Percentiles rank a stretch among this genome's conserved stretches.
phyloP scores from a whole-genome alignment of 2,888 invertebrate genomes.

The Antitype chi region DNA sequence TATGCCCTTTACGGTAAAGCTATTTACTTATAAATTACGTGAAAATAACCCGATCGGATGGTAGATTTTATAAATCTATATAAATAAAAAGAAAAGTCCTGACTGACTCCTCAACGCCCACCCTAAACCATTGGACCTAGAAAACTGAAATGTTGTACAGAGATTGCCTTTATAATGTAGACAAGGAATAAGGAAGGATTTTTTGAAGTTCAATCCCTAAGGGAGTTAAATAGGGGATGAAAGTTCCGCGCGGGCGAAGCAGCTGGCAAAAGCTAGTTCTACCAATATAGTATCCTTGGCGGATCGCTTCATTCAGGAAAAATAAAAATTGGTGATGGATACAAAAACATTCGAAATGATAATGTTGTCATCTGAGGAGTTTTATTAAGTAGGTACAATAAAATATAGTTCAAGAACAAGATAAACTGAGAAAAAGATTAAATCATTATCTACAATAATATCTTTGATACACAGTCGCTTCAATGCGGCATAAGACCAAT shows the following conservation, averaged over 20 bases:
- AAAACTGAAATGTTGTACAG: too few species aligned
- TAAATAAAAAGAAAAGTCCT: too few species aligned
- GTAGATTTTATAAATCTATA: background rate
- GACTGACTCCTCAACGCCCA: too few species aligned
- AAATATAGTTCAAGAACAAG: conserved; percentile 31
- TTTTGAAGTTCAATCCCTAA: too few species aligned
- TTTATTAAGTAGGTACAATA: conserved; percentile 8
- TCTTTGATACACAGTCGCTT: background rate
- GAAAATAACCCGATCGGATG: background rate
- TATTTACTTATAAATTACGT: background rate
- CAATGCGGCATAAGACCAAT: background rate
- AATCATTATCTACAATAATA: background rate
- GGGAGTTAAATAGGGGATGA: too few species aligned
- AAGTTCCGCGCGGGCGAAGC: too few species aligned
- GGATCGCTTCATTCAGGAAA: background rate
- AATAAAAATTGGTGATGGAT: background rate
- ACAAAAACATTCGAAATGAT: background rate
- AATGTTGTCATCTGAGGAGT: conserved; percentile 3
- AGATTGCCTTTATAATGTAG: too few species aligned
- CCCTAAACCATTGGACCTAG: too few species aligned
- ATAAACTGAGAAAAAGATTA: conserved; percentile 29
- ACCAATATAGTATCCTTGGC: background rate
- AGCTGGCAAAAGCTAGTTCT: too few species aligned
- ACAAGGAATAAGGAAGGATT: too few species aligned
- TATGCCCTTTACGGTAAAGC: too few species aligned